These are phyloP conservation scores for Brachyhypopomus gauderio DNA, from an alignment of 2,113 vertebrate species.

Conservation along the genomic window DNA sequence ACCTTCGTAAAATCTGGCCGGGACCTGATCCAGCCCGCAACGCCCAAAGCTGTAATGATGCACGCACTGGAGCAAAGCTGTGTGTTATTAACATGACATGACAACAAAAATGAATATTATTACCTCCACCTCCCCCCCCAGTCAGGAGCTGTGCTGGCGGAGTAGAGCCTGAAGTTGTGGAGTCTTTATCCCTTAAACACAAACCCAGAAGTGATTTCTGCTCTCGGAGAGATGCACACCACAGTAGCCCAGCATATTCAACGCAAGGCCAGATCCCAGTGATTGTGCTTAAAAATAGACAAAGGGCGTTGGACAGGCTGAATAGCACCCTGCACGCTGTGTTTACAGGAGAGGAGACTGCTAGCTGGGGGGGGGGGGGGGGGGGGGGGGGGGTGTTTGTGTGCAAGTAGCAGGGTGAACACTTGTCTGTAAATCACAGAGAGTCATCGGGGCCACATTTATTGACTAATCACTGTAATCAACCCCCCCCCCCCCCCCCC, in stretches of 20 bases:
- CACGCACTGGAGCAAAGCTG: constrained; percentile 12
- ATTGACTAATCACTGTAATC: constrained; percentile 64
- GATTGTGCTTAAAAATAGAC: constrained; percentile 45
- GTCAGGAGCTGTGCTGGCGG: constrained; percentile 24
- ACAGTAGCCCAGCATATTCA: background rate
- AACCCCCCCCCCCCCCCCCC: constrained; percentile 24
- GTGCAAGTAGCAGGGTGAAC: constrained; percentile 44
- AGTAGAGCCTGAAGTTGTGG: constrained; percentile 35
- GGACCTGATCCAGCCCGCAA: constrained; percentile 19
- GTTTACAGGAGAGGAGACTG: too few species aligned
- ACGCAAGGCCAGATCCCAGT: background rate
- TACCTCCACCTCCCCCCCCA: constrained; percentile 31
- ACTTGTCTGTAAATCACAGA: constrained; percentile 48
- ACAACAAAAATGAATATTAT: constrained; percentile 51
- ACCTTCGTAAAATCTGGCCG: constrained; percentile 8
- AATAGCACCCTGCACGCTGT: constrained; percentile 42
- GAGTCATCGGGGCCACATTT: constrained; percentile 53
- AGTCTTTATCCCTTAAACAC: constrained; percentile 38
- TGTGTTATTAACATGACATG: constrained; percentile 50
- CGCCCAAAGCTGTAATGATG: constrained; percentile 36
- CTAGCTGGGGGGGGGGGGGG: background rate
- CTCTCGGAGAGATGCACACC: background rate
- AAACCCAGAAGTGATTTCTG: background rate
- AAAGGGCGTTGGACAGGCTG: constrained; percentile 37
- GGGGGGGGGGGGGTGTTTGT: constrained; percentile 27